Conservation (phyloP, 2,888 invertebrate genomes). For the Pachycephus smyrnensis region DNA sequence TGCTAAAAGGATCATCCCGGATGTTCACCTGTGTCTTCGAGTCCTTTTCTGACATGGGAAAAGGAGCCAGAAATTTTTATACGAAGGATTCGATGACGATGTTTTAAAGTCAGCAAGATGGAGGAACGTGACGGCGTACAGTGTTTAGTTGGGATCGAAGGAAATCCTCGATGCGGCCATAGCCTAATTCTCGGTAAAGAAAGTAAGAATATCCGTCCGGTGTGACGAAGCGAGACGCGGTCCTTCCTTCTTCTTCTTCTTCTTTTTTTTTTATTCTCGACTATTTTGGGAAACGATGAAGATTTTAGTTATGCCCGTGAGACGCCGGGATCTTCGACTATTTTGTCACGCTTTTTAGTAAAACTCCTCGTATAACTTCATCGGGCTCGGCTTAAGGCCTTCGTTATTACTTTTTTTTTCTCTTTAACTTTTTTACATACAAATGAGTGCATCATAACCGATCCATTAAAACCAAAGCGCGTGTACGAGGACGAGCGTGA, state of each 20-base stretch:
- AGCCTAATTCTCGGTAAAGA: neutral
- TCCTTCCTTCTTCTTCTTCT: slow-evolving; percentile 23
- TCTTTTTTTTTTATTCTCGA: slow-evolving; percentile 19
- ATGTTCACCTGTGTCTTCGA: neutral
- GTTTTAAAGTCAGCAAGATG: no score
- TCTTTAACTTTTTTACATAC: neutral
- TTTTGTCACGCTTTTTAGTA: slow-evolving; percentile 54
- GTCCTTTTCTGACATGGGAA: neutral
- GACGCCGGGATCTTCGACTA: slow-evolving; percentile 19
- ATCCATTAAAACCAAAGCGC: neutral
- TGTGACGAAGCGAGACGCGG: slow-evolving; percentile 11
- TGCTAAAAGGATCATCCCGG: neutral
- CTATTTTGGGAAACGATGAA: slow-evolving; percentile 38
- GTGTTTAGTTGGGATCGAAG: neutral
- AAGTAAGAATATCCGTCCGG: neutral
- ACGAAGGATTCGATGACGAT: neutral
- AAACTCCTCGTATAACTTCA: neutral
- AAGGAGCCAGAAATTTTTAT: neutral
- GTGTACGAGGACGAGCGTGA: neutral
- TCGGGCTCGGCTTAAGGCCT: neutral
- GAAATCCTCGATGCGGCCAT: neutral
- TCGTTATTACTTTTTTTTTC: neutral
- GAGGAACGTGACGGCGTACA: slow-evolving; percentile 5
- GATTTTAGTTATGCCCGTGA: slow-evolving; percentile 48
- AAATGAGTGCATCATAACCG: neutral